Conservation (phyloP, 2,797 vertebrate species). For the Liasis olivaceus region DNA sequence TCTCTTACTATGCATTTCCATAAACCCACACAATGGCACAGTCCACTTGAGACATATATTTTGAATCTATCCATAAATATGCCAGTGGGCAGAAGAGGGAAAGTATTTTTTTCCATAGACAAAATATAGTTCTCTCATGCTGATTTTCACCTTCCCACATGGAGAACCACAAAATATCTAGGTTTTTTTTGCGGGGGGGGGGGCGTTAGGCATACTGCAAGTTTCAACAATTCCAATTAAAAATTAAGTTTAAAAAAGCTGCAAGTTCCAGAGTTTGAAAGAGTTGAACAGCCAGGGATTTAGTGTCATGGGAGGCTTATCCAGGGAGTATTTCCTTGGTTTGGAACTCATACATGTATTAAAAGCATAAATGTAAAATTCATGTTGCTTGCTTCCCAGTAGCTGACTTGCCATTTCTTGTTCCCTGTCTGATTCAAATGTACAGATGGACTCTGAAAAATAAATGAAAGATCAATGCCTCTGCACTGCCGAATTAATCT, state of each 20-base stretch:
- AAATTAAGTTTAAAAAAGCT: neutral
- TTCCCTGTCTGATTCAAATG: neutral
- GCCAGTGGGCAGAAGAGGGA: neutral
- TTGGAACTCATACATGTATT: neutral
- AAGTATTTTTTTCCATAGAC: constrained; percentile 4
- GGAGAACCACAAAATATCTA: neutral
- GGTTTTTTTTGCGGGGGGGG: too few species aligned
- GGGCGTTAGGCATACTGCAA: neutral
- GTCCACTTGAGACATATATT: neutral
- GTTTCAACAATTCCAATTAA: neutral
- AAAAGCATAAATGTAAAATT: neutral
- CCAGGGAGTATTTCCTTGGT: neutral
- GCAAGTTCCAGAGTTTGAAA: neutral
- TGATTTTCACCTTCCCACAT: neutral
- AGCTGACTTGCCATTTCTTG: neutral
- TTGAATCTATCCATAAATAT: constrained; percentile 1
- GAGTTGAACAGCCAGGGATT: neutral
- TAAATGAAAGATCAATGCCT: neutral
- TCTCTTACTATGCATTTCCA: neutral
- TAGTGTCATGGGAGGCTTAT: neutral
- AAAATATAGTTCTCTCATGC: neutral
- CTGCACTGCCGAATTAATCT: neutral
- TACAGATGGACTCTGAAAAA: neutral
- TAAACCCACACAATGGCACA: neutral
- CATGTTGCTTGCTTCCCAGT: too few species aligned